Conservation (phyloP, 2,113 vertebrate genomes). For the Orthonyx spaldingii region DNA sequence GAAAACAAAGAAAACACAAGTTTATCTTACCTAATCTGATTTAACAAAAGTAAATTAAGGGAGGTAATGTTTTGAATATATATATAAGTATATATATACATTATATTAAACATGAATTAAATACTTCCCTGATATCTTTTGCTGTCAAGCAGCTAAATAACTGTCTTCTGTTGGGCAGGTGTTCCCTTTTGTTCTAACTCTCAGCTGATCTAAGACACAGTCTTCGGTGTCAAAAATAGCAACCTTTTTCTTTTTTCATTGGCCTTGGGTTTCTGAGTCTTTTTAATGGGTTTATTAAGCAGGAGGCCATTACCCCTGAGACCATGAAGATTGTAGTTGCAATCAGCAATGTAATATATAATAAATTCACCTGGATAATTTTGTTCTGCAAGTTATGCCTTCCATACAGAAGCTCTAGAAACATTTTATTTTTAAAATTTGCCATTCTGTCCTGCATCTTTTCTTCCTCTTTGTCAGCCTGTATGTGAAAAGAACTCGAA, state of each 20-base stretch:
- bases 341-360: background rate
- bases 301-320: background rate
- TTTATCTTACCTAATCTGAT: background rate
- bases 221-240: accelerated
- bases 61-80: background rate
- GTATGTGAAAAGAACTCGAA: background rate
- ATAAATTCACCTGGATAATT: background rate
- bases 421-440: background rate
- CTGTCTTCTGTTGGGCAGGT: accelerated
- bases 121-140: background rate
- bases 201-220: background rate
- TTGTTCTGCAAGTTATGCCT: background rate
- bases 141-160: background rate
- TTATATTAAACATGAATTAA: background rate
- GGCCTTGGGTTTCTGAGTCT: background rate
- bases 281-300: background rate
- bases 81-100: background rate
- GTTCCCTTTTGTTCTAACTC: background rate
- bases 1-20: background rate
- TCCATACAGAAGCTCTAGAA: background rate
- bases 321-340: background rate
- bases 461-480: background rate
- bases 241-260: background rate
- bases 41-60: background rate
- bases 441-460: background rate